Evolutionary conservation across 1,140 invertebrate genomes (phyloP), one percentile per base, ranked within the genome.

Genomic region (Thaumatotibia leucotreta): DNA sequence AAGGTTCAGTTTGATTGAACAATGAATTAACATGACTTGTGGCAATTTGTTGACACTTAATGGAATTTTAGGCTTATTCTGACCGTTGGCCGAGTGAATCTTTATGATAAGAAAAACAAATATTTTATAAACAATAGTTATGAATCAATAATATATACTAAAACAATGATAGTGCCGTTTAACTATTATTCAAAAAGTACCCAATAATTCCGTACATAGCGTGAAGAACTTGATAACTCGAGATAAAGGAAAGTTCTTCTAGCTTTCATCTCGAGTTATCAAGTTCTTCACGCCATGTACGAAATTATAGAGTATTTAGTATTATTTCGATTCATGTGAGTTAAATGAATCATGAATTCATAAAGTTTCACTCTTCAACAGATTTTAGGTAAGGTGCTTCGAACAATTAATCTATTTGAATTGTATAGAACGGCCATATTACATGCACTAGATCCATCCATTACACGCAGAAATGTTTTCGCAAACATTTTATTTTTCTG

Each of bases 1-100:
- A 77, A 81, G 77, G 72, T 61, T 77, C n/a, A 14, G 24, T 58
- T 58, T 29, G 52, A 58, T 58, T 58, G 52, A 14, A 58, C n/a
- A 4, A 24, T 58, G 9, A 58, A 27, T 58, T 58, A 58, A 58
- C 52, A 58, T 27, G 2, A 45, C 39, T 45, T 58, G n/a, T 27
- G 52, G 52, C 5, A 31, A 58, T 58, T 39, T 58, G 24, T 14
- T 17, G 52, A 58, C 39, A 20, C n/a, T 45, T 45, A 58, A 58
- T 52, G 23, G 50, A 58, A 4, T 58, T 54, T 27, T 27, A 27
- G 23, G 23, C n/a, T 58, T 58, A 27, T 58, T 27, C 52, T 58
- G 52, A 58, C 23, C 52, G 24, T 29, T 58, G 52, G 10, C 11
- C 2, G 24, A 27, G 27, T 58, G 52, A n/a, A 58, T 58, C 52